A percentile compares a stretch with the other conserved stretches of the same genome.
phyloP scores from a whole-genome alignment of 2,888 invertebrate species.

The Ormyrus nitidulus region DNA sequence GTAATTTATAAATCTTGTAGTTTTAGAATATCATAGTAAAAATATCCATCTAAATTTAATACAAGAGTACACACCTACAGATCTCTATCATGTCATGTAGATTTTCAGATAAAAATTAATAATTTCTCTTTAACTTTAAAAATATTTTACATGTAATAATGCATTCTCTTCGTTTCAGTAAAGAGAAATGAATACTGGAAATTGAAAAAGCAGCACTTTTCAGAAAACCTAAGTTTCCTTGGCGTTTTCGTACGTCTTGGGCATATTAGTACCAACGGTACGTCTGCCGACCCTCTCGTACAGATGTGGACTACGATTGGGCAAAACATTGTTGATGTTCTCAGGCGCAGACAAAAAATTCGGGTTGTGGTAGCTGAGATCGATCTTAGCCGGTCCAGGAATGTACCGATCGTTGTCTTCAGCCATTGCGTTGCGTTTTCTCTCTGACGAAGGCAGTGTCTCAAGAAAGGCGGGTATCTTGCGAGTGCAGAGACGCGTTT shows the following conservation, averaged over 20 bases:
- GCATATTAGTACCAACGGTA: slow-evolving; percentile 1
- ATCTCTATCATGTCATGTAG: background rate
- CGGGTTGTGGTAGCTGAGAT: slow-evolving; percentile 50
- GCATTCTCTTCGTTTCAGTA: slow-evolving; percentile 29
- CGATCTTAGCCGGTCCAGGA: slow-evolving; percentile 23
- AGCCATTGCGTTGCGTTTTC: background rate
- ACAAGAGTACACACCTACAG: too few species aligned
- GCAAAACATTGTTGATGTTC: slow-evolving; percentile 59
- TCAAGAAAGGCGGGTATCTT: slow-evolving; percentile 65
- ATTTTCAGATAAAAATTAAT: background rate
- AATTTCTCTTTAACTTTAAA: background rate
- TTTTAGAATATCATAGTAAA: too few species aligned
- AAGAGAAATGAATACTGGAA: slow-evolving; percentile 36
- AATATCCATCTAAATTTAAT: too few species aligned
- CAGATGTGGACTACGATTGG: slow-evolving; percentile 65
- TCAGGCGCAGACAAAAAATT: slow-evolving; percentile 43
- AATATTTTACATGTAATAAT: too few species aligned
- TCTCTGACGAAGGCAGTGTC: slow-evolving; percentile 59
- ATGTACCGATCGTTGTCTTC: background rate
- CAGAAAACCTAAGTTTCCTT: background rate
- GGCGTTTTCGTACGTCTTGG: slow-evolving; percentile 60
- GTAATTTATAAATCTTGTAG: background rate
- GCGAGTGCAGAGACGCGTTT: slow-evolving; percentile 64
- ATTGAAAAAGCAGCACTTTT: too few species aligned
- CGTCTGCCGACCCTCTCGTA: slow-evolving; percentile 60